phyloP scores from a whole-genome alignment of 1,140 invertebrate species.

The Eriosoma lanigerum region DNA sequence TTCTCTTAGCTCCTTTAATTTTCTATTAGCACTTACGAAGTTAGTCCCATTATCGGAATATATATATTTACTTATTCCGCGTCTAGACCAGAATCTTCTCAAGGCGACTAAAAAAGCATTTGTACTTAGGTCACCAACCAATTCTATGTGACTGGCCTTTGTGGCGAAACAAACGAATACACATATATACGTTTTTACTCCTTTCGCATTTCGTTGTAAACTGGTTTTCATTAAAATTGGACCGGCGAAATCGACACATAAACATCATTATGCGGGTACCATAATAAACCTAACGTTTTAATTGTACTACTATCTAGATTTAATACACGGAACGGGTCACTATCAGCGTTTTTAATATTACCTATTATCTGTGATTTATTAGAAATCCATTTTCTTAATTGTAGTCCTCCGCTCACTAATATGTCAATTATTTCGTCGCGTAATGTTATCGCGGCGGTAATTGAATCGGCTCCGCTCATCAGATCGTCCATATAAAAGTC shows the following conservation, averaged over 20 bases:
- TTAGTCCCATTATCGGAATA: constrained; percentile 58
- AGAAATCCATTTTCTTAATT: constrained; percentile 31
- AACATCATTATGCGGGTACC: constrained; percentile 3
- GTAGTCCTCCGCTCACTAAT: background rate
- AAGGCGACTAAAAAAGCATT: constrained; percentile 54
- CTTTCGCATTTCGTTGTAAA: background rate
- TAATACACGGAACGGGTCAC: background rate
- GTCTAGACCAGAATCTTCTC: constrained; percentile 10
- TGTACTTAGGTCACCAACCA: constrained; percentile 55
- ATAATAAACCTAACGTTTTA: constrained; percentile 30
- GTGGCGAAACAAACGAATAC: constrained; percentile 56
- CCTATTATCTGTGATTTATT: background rate
- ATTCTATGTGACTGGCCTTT: constrained; percentile 57
- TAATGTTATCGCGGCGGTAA: background rate
- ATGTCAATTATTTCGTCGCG: background rate
- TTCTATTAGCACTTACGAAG: constrained; percentile 57
- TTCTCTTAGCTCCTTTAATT: constrained; percentile 6
- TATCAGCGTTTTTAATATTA: background rate
- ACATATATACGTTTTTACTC: background rate
- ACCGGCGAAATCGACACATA: background rate
- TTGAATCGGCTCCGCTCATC: background rate
- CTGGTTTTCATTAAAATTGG: background rate
- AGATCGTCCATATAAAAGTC: constrained; percentile 29
- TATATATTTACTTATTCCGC: constrained; percentile 55
- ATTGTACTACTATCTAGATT: background rate